Conservation (phyloP, 2,113 vertebrate species). For the Callipepla californica region DNA sequence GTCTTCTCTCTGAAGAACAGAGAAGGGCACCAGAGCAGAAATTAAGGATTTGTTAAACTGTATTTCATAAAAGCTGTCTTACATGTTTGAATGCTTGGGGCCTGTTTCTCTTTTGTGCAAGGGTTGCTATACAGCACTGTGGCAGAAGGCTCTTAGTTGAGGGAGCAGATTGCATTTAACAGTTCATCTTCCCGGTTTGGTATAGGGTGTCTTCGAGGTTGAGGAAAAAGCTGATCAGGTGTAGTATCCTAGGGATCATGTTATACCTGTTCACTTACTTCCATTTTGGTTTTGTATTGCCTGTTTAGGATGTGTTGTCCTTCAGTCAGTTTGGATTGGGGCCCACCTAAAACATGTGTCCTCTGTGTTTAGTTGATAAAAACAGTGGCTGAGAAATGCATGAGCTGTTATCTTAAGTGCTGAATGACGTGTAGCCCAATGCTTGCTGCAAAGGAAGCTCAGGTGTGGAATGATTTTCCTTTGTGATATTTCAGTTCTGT, state of each 20-base stretch:
- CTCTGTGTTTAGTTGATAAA: background rate
- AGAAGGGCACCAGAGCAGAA: constrained; percentile 8
- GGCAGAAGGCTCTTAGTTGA: constrained; percentile 28
- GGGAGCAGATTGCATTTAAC: constrained; percentile 37
- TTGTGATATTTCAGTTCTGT: background rate
- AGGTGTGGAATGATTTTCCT: background rate
- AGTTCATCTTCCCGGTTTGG: background rate
- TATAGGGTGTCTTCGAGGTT: background rate
- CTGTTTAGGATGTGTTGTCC: background rate
- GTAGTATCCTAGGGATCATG: background rate
- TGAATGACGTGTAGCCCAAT: background rate
- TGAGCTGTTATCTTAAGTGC: background rate
- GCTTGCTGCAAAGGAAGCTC: background rate
- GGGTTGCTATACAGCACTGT: background rate
- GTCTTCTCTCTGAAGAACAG: background rate
- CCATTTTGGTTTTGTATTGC: background rate
- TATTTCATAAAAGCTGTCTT: background rate
- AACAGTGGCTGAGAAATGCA: background rate
- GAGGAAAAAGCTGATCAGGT: background rate
- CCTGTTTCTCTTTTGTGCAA: background rate
- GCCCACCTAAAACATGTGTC: background rate
- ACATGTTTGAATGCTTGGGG: background rate
- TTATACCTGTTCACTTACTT: background rate
- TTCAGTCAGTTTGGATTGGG: background rate
- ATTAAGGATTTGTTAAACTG: constrained; percentile 3